These are phyloP conservation scores for Digitonthophagus gazella DNA, from an alignment of 2,888 invertebrate species.

Conservation along the genomic window DNA sequence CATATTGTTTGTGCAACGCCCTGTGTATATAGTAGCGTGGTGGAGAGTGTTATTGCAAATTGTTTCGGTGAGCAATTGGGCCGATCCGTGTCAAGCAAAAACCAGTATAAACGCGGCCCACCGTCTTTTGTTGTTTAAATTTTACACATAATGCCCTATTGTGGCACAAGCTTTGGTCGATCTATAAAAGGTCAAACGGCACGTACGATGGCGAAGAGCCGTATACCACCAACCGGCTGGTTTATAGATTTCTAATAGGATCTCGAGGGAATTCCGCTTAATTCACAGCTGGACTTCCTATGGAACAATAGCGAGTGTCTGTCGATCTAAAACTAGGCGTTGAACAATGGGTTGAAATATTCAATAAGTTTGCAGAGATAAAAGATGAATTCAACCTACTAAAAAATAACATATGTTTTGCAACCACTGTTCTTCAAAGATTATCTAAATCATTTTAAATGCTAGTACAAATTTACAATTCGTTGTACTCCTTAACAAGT, in stretches of 20 bases:
- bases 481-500: no score
- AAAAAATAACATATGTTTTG: background rate
- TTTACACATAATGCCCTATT: conserved; percentile 29
- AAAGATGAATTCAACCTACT: background rate
- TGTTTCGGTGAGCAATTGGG: no score
- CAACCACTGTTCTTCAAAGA: no score
- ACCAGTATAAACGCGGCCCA: conserved; percentile 18
- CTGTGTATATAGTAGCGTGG: background rate
- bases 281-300: background rate
- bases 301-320: background rate
- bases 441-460: no score
- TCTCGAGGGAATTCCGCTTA: background rate
- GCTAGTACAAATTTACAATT: no score
- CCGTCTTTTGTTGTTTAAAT: conserved; percentile 26
- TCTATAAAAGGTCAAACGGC: conserved; percentile 28
- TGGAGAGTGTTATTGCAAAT: background rate
- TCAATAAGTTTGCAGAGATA: background rate
- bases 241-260: background rate
- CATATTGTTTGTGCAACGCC: conserved; percentile 10
- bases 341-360: background rate
- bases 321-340: background rate
- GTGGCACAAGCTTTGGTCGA: conserved; percentile 24
- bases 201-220: conserved; percentile 6
- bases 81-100: background rate
- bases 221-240: background rate